Percentiles rank a stretch among this genome's conserved stretches.
Conservation (phyloP, 1,140 invertebrate genomes). For the Hycleus phaleratus region DNA sequence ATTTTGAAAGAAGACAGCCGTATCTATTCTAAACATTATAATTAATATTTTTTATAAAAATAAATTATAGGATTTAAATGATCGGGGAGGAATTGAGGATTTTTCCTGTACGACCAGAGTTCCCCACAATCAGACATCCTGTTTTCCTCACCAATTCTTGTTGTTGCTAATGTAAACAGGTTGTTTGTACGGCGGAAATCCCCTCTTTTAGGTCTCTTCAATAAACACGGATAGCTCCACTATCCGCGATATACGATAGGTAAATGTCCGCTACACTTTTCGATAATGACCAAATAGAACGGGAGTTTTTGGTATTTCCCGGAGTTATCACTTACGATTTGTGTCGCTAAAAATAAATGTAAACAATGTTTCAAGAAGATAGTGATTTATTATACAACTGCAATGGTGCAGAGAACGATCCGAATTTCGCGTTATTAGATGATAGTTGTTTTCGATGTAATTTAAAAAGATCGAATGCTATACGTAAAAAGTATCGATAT, state of each 20-base stretch:
- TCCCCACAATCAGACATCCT: neutral
- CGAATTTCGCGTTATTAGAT: neutral
- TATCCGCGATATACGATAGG: too few relatives aligned
- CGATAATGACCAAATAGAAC: neutral
- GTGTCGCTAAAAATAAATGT: neutral
- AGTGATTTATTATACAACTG: neutral
- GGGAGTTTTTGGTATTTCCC: neutral
- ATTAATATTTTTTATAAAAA: neutral
- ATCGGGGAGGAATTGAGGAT: neutral
- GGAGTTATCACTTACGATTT: neutral
- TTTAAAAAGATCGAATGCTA: slow-evolving; percentile 8
- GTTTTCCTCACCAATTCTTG: neutral
- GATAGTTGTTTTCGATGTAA: neutral
- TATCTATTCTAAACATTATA: neutral
- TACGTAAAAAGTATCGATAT: neutral
- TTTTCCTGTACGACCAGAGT: neutral
- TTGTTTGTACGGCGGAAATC: neutral
- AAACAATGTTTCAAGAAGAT: slow-evolving; percentile 4
- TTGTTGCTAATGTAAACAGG: neutral
- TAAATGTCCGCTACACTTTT: too few relatives aligned
- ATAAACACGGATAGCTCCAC: too few relatives aligned
- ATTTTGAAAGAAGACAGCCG: neutral
- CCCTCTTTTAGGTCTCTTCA: neutral
- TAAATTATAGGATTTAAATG: neutral
- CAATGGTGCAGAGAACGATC: neutral